A percentile compares a stretch with the other conserved stretches of the same genome.
Conservation (phyloP, 2,797 vertebrate species). For the Octomys mimax region DNA sequence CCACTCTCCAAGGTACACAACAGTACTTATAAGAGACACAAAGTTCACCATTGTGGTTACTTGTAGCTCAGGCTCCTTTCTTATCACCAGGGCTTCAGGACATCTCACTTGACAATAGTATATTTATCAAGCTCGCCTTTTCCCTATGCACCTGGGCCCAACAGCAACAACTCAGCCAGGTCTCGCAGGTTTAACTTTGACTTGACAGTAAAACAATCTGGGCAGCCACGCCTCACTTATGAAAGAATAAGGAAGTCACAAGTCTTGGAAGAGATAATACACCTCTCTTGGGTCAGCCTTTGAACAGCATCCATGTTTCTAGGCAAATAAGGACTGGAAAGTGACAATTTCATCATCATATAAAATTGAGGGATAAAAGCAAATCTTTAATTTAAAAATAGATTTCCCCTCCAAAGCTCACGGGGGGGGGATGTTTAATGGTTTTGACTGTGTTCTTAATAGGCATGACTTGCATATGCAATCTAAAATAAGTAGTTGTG, state of each 20-base stretch:
- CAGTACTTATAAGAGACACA: not conserved
- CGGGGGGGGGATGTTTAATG: not conserved
- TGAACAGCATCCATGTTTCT: not conserved
- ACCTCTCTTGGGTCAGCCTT: not conserved
- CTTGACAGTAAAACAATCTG: not conserved
- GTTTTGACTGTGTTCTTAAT: conserved; percentile 26
- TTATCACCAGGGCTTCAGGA: not conserved
- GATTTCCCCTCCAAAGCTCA: conserved; percentile 4
- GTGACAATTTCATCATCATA: not conserved
- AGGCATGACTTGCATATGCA: conserved; percentile 39
- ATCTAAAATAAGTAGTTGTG: conserved; percentile 58
- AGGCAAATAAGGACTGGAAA: not conserved
- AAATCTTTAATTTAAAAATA: conserved; percentile 20
- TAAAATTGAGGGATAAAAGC: not conserved
- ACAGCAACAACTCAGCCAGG: not conserved
- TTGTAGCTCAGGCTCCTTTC: not conserved
- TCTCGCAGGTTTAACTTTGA: not conserved
- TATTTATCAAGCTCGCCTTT: not conserved
- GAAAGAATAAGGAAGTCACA: not conserved
- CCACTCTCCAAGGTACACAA: not conserved
- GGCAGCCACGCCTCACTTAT: not conserved
- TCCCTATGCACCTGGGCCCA: not conserved
- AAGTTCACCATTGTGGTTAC: not conserved
- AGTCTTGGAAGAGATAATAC: not conserved
- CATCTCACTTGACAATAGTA: not conserved